Evolutionary conservation across 2,113 vertebrate species (phyloP).

Genomic region (Gymnogyps californianus): DNA sequence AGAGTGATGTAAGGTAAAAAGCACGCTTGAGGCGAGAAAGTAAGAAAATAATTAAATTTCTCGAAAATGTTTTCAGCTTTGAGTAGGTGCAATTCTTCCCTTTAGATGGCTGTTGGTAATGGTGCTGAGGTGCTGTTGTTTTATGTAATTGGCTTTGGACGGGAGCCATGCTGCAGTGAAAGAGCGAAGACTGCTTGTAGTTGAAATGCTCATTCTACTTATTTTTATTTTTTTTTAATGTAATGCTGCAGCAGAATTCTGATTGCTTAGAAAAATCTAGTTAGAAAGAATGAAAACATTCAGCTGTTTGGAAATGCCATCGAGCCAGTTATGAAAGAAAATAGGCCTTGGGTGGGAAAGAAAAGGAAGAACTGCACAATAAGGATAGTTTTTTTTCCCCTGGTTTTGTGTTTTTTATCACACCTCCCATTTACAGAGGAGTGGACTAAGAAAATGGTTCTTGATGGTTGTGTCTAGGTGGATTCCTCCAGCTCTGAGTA

Average conservation of each 20-base stretch:
- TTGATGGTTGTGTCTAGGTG: not conserved
- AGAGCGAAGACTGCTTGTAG: slow-evolving; percentile 42
- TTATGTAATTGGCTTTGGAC: slow-evolving; percentile 71
- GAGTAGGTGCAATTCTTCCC: slow-evolving; percentile 59
- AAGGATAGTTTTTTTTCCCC: not conserved
- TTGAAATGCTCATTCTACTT: not conserved
- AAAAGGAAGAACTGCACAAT: not conserved
- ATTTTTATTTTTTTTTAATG: not conserved
- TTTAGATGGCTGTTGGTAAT: slow-evolving; percentile 48
- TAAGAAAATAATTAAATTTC: slow-evolving; percentile 66
- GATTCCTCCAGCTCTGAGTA: not conserved
- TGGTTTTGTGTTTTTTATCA: not conserved
- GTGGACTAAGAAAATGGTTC: not conserved
- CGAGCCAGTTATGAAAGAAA: not conserved
- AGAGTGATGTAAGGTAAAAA: slow-evolving; percentile 57
- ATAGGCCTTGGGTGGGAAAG: not conserved
- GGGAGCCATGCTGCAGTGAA: slow-evolving; percentile 53
- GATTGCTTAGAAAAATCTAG: not conserved
- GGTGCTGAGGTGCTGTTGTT: slow-evolving; percentile 57
- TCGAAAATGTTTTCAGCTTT: slow-evolving; percentile 65
- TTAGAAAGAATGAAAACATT: not conserved
- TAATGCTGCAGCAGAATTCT: not conserved
- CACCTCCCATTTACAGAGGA: not conserved
- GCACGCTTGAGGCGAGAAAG: not conserved
- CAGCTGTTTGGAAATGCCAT: not conserved